Evolutionary conservation across 2,113 vertebrate species (phyloP).

Genomic region (Nematolebias whitei): DNA sequence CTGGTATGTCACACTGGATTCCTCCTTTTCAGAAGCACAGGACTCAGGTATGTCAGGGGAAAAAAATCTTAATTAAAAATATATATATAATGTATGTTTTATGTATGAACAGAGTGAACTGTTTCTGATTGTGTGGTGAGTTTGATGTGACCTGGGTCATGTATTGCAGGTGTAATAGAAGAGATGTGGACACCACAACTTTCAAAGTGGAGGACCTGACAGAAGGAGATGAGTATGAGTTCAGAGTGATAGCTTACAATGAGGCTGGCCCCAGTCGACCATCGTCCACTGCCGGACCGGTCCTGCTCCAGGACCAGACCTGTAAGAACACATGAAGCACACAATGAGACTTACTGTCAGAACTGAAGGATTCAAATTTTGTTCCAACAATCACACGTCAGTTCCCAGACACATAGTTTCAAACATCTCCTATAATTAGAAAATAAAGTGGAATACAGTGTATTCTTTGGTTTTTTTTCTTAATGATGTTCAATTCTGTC

Average conservation of each 20-base stretch:
- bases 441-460: too few relatives aligned
- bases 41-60: too few relatives aligned
- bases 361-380: background rate
- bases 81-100: too few relatives aligned
- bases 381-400: background rate
- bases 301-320: constrained; percentile 92
- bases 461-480: too few relatives aligned
- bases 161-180: constrained; percentile 85
- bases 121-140: background rate
- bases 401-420: too few relatives aligned
- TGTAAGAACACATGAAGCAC: constrained; percentile 74
- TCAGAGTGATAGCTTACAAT: constrained; percentile 94
- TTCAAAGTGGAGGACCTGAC: constrained; percentile 94
- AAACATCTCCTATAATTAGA: too few relatives aligned
- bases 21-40: too few relatives aligned
- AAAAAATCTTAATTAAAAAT: too few relatives aligned
- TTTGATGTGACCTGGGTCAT: background rate
- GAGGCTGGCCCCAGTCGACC: constrained; percentile 91
- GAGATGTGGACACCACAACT: constrained; percentile 91
- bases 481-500: too few relatives aligned
- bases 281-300: constrained; percentile 89
- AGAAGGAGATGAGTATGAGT: constrained; percentile 94
- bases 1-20: too few relatives aligned
- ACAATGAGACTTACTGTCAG: background rate
- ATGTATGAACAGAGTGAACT: too few relatives aligned